Evolutionary conservation across 2,113 vertebrate genomes (phyloP), one percentile per base, ranked within the genome.

Genomic region (Hyla sarda): DNA sequence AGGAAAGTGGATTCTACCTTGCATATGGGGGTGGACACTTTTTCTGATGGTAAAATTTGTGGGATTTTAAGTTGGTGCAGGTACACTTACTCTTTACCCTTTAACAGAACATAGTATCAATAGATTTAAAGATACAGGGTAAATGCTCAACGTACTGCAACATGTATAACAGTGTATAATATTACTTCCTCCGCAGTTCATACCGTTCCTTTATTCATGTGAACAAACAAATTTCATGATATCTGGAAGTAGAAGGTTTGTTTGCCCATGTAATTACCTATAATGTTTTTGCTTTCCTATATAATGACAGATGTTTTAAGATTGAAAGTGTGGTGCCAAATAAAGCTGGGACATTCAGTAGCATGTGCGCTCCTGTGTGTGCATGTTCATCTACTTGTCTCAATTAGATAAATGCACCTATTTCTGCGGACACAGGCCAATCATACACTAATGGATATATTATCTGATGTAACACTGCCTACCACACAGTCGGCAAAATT

Each of bases 321-420:
- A 71, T 56, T 85, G 69, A 82, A 13, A 62, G 78, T 73, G 52
- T 56, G 25, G 47, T 56, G 25, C 37, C 67, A 74, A 74, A 86
- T 71, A 72, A 82, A 72, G n/a, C n/a, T 17, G 13, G 37, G 37
- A 81, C 77, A 80, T 74, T 60, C 25, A 74, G 67, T 65, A 48
- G 67, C 54, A 82, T 62, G 41, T 80, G 34, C 45, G n/a, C 71
- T 56, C 21, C 79, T 32, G 23, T 34, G 30, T 82, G 50, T 72
- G 77, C 73, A 82, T 82, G 77, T 65, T 80, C 78, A 50, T 87
- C 78, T 82, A 62, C 78, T 87, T 62, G 25, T 48, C 78, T 87
- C 69, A 87, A 87, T 87, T 87, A 87, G 25, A 87, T 87, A 87
- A 87, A 82, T 82, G 85, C 50, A 82, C 85, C 78, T 72, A 62